Percentiles rank a stretch among this genome's conserved stretches.
phyloP scores from a whole-genome alignment of 1,140 invertebrate species.

The Heterodera schachtii region DNA sequence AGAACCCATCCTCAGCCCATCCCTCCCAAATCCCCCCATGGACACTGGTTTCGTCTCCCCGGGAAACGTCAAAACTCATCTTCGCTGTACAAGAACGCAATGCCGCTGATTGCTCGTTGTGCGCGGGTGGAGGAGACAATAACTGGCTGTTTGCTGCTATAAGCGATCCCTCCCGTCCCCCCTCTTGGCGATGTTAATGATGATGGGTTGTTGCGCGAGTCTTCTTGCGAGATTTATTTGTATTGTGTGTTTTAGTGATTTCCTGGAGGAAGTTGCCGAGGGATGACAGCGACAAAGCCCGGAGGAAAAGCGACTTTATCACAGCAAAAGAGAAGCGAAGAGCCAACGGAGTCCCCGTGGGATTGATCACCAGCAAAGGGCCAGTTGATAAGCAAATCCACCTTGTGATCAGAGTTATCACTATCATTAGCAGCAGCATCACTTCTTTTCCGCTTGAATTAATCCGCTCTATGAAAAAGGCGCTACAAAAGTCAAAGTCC shows the following conservation, averaged over 20 bases:
- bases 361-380: too few relatives aligned
- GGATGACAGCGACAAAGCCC: not conserved
- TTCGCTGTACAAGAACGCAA: not conserved
- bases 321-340: too few relatives aligned
- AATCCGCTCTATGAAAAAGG: not conserved
- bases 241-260: not conserved
- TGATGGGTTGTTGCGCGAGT: not conserved
- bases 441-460: not conserved
- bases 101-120: not conserved
- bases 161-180: too few relatives aligned
- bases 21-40: not conserved
- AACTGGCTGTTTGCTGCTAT: too few relatives aligned
- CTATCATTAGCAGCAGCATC: not conserved
- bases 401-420: not conserved
- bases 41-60: not conserved
- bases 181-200: not conserved
- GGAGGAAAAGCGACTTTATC: not conserved
- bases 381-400: not conserved
- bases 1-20: not conserved
- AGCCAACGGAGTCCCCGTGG: too few relatives aligned
- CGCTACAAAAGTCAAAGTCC: not conserved
- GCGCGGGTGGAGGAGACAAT: not conserved
- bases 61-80: not conserved
- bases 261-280: not conserved
- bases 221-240: not conserved